Evolutionary conservation across 2,113 vertebrate species (phyloP).

Genomic region (Nesoenas mayeri): DNA sequence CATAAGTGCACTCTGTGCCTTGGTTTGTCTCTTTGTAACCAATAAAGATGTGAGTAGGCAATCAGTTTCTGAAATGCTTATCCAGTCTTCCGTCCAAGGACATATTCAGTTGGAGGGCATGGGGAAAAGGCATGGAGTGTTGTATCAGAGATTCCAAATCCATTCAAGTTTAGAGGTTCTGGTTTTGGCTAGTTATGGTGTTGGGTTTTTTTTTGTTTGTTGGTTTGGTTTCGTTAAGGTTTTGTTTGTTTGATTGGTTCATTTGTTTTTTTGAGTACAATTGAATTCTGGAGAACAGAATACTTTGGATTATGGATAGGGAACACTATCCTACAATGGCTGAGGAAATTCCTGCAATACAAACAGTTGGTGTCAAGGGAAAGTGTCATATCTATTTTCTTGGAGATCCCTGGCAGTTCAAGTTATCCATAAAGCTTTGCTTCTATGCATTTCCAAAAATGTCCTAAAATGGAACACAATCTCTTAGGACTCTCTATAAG

Average conservation of each 20-base stretch:
- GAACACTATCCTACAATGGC: background rate
- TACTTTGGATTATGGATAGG: background rate
- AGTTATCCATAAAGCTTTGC: background rate
- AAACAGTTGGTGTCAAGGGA: background rate
- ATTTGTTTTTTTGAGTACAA: background rate
- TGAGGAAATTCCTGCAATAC: background rate
- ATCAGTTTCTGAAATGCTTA: background rate
- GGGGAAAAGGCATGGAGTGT: background rate
- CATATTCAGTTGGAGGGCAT: background rate
- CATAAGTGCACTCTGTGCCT: background rate
- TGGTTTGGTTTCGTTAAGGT: background rate
- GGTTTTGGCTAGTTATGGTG: too few species aligned
- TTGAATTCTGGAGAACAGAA: background rate
- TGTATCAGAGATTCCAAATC: background rate
- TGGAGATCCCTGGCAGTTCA: background rate
- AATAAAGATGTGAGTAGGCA: background rate
- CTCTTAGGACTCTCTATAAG: background rate
- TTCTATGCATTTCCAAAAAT: background rate
- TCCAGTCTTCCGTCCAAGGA: background rate
- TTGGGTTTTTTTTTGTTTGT: background rate
- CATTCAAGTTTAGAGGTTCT: background rate
- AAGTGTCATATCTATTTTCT: background rate
- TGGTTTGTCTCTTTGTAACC: background rate
- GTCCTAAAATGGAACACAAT: background rate
- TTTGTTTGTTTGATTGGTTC: fast-evolving